These are phyloP conservation scores for Nyctibius bracteatus DNA, from an alignment of 2,113 vertebrate species.

Conservation along the genomic window DNA sequence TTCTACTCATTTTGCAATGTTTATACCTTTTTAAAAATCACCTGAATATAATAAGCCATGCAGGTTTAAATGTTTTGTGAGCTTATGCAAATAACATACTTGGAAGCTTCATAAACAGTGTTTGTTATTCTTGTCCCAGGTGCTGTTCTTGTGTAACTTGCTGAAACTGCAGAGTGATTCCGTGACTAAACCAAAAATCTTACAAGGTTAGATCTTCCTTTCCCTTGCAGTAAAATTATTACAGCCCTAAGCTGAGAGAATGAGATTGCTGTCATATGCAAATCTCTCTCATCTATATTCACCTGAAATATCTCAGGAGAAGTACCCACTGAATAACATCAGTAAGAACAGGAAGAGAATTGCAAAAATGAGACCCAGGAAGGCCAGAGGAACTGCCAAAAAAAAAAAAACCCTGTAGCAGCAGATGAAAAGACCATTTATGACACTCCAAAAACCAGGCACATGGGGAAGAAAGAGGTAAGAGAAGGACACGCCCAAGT, in stretches of 20 bases:
- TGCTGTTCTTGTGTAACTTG: neutral
- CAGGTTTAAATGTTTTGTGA: neutral
- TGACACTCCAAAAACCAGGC: neutral
- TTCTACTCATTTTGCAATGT: neutral
- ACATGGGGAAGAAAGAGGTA: neutral
- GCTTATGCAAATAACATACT: neutral
- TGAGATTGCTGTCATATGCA: neutral
- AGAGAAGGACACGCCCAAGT: neutral
- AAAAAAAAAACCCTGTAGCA: accelerated
- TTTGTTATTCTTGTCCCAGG: neutral
- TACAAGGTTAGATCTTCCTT: neutral
- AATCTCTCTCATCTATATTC: neutral
- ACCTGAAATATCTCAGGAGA: neutral
- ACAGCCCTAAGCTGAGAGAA: neutral
- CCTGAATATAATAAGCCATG: neutral
- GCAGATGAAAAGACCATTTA: neutral
- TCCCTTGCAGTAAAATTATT: neutral
- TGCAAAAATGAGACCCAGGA: neutral
- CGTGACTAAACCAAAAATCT: neutral
- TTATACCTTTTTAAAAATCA: neutral
- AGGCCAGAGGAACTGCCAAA: neutral
- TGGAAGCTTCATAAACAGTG: neutral
- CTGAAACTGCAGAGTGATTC: neutral
- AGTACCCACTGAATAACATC: neutral
- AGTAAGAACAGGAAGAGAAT: neutral